Evolutionary conservation across 2,113 vertebrate genomes (phyloP).

Genomic region (Thymallus thymallus): DNA sequence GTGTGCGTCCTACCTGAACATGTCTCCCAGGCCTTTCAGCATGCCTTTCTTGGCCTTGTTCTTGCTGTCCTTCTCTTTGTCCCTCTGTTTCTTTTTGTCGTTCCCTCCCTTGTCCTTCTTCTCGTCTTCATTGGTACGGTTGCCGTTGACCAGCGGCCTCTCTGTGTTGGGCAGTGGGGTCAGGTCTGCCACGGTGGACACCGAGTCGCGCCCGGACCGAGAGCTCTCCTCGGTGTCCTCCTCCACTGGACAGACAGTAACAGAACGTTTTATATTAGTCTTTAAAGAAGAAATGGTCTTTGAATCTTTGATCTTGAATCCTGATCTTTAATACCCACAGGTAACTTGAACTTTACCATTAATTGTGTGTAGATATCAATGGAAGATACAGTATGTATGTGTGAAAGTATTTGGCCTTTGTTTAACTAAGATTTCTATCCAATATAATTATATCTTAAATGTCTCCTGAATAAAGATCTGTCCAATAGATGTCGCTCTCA

Average conservation of each 20-base stretch:
- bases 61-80: slow-evolving; percentile 84
- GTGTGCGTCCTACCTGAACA: slow-evolving; percentile 90
- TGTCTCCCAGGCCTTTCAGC: slow-evolving; percentile 94
- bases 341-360: too few species aligned
- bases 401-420: too few species aligned
- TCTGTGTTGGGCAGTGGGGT: slow-evolving; percentile 59
- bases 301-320: too few species aligned
- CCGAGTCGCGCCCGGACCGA: slow-evolving; percentile 89
- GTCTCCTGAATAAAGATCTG: too few species aligned
- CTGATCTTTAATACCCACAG: too few species aligned
- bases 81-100: slow-evolving; percentile 81
- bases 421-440: too few species aligned
- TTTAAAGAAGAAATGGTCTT: too few species aligned
- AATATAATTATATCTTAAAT: too few species aligned
- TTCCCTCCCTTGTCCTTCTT: slow-evolving; percentile 67
- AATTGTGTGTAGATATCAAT: too few species aligned
- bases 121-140: slow-evolving; percentile 70
- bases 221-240: slow-evolving; percentile 96
- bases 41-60: slow-evolving; percentile 93
- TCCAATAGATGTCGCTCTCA: too few species aligned
- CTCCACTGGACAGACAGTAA: slow-evolving; percentile 79
- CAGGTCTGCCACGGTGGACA: slow-evolving; percentile 83
- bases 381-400: too few species aligned
- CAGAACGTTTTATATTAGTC: too few species aligned
- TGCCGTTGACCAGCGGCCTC: slow-evolving; percentile 61